These are phyloP conservation scores for Himantopus leucocephalus DNA, from an alignment of 2,113 vertebrate species.

Conservation along the genomic window DNA sequence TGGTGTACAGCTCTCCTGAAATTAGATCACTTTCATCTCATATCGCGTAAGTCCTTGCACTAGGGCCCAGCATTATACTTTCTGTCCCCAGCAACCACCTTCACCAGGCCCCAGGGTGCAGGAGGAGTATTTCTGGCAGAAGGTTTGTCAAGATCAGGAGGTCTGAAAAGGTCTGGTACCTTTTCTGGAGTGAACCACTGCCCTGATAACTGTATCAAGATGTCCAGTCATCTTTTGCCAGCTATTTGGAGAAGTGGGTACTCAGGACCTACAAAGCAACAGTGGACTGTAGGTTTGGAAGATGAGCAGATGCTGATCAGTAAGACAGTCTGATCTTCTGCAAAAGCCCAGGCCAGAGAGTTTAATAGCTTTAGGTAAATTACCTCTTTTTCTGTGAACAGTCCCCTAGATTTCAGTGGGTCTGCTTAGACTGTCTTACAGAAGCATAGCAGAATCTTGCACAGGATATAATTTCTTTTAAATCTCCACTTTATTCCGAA, in stretches of 20 bases:
- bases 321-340: not conserved
- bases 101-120: not conserved
- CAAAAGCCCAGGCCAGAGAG: not conserved
- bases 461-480: not conserved
- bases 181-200: not conserved
- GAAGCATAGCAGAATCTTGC: not conserved
- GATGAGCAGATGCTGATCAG: not conserved
- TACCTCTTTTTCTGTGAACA: not conserved
- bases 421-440: not conserved
- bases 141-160: not conserved
- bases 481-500: not conserved
- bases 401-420: not conserved
- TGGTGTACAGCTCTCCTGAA: not conserved
- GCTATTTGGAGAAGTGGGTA: not conserved
- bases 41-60: accelerated
- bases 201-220: accelerated
- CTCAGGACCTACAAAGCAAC: not conserved
- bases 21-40: not conserved
- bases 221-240: not conserved
- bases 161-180: not conserved
- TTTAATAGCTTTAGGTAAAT: not conserved
- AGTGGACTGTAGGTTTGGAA: not conserved
- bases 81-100: not conserved
- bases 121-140: not conserved
- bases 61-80: not conserved